Evolutionary conservation across 2,888 invertebrate genomes (phyloP).

Genomic region (Schizotus pectinicornis): DNA sequence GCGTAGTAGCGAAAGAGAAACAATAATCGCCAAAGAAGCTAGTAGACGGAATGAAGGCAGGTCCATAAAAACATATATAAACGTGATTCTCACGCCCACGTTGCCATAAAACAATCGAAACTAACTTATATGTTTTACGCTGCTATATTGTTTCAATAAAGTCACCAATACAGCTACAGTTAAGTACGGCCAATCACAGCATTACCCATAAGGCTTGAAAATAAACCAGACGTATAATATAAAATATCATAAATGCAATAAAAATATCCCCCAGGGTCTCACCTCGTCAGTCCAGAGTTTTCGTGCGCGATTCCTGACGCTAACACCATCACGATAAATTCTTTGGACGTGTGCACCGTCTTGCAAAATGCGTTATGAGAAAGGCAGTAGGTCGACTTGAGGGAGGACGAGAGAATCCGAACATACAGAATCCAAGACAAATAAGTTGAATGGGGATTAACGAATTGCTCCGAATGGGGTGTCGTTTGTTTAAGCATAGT

Average conservation of each 20-base stretch:
- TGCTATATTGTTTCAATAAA: conserved; percentile 39
- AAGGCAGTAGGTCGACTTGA: conserved; percentile 12
- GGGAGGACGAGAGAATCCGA: conserved; percentile 1
- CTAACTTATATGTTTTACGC: conserved; percentile 33
- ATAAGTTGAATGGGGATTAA: conserved; percentile 33
- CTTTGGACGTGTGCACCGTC: conserved; percentile 19
- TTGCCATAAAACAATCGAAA: conserved; percentile 27
- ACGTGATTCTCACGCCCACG: conserved; percentile 22
- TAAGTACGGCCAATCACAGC: conserved; percentile 39
- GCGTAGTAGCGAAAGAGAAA: not conserved
- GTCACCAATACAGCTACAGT: conserved; percentile 31
- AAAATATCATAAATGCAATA: conserved; percentile 41
- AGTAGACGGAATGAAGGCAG: conserved; percentile 16
- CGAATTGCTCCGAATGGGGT: conserved; percentile 32
- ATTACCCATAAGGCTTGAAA: conserved; percentile 36
- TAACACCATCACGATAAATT: conserved; percentile 13
- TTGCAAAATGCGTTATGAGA: conserved; percentile 26
- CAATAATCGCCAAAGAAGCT: conserved; percentile 7
- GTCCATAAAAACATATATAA: conserved; percentile 19
- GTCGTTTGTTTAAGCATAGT: conserved; percentile 33
- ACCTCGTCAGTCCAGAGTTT: conserved; percentile 21
- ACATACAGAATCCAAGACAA: conserved; percentile 23
- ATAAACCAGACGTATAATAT: conserved; percentile 41
- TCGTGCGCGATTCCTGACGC: conserved; percentile 5
- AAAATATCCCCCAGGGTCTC: conserved; percentile 36